Conservation (phyloP, 2,113 vertebrate species). For the Phalacrocorax brasilianus region DNA sequence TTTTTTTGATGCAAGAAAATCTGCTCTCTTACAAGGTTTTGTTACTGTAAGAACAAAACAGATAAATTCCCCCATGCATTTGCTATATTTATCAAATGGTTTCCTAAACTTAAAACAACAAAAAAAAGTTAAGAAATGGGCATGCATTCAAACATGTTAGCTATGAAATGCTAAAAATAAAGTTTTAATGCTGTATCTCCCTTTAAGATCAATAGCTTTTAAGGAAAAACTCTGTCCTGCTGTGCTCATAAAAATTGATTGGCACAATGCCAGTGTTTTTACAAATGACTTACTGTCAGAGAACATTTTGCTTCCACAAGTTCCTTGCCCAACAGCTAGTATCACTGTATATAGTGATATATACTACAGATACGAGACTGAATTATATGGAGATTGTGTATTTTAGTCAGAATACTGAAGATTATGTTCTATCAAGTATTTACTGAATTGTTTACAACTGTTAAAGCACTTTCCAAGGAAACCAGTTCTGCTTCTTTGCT, state of each 20-base stretch:
- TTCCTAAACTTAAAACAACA: background rate
- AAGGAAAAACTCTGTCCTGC: background rate
- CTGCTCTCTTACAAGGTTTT: slow-evolving; percentile 85
- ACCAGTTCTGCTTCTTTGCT: background rate
- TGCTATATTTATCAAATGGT: slow-evolving; percentile 1
- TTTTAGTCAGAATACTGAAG: background rate
- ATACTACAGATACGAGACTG: background rate
- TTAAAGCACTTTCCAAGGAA: background rate
- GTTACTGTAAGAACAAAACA: slow-evolving; percentile 82
- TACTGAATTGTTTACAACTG: background rate
- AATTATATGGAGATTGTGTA: background rate
- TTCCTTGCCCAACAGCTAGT: background rate
- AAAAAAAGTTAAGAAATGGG: background rate
- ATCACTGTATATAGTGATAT: background rate
- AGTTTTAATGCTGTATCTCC: background rate
- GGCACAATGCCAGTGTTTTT: rapidly evolving
- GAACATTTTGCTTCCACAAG: background rate
- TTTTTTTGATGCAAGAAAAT: slow-evolving; percentile 71
- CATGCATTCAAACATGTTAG: background rate
- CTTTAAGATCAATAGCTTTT: background rate
- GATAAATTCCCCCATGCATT: slow-evolving; percentile 56
- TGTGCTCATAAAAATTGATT: background rate
- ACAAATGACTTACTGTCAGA: background rate
- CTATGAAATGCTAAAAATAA: background rate
- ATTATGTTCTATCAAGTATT: background rate